Percentiles rank a stretch among this genome's conserved stretches.
Evolutionary conservation across 2,888 invertebrate species (phyloP).

Genomic region (Eumacrocentrus americanus): DNA sequence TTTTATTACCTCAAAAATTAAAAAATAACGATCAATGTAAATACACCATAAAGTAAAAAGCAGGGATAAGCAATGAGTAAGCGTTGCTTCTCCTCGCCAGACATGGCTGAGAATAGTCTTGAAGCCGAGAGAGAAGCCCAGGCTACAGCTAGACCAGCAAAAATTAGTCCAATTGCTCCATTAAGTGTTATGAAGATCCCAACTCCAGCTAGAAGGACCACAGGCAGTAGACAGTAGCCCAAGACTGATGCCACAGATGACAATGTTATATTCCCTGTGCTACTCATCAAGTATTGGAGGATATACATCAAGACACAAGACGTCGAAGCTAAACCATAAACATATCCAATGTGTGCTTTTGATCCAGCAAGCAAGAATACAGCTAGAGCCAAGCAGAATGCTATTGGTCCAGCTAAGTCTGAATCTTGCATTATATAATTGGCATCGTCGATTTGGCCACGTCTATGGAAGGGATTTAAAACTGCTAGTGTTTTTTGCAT

Average conservation of each 20-base stretch:
- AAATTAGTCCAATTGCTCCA: constrained; percentile 71
- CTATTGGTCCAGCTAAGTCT: constrained; percentile 91
- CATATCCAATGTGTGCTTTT: constrained; percentile 89
- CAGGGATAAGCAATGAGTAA: constrained; percentile 91
- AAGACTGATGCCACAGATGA: constrained; percentile 85
- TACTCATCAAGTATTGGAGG: constrained; percentile 82
- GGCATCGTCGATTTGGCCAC: constrained; percentile 76
- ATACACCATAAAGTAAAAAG: constrained; percentile 89
- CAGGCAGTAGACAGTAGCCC: constrained; percentile 92
- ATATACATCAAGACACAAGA: constrained; percentile 91
- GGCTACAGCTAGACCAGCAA: constrained; percentile 74
- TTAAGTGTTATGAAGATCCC: constrained; percentile 81
- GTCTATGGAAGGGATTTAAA: constrained; percentile 80
- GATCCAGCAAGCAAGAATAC: constrained; percentile 74
- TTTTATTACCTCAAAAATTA: constrained; percentile 56
- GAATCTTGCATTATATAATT: constrained; percentile 80
- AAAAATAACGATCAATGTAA: constrained; percentile 90
- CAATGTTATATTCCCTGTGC: constrained; percentile 74
- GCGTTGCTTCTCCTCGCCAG: constrained; percentile 85
- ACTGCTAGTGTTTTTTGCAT: constrained; percentile 88
- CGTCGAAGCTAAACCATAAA: constrained; percentile 89
- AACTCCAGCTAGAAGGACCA: constrained; percentile 83
- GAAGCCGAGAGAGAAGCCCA: constrained; percentile 95
- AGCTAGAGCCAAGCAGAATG: constrained; percentile 80
- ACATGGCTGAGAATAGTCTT: constrained; percentile 88